phyloP scores from a whole-genome alignment of 2,888 invertebrate species.

The Drosophila nr. perissopoda region DNA sequence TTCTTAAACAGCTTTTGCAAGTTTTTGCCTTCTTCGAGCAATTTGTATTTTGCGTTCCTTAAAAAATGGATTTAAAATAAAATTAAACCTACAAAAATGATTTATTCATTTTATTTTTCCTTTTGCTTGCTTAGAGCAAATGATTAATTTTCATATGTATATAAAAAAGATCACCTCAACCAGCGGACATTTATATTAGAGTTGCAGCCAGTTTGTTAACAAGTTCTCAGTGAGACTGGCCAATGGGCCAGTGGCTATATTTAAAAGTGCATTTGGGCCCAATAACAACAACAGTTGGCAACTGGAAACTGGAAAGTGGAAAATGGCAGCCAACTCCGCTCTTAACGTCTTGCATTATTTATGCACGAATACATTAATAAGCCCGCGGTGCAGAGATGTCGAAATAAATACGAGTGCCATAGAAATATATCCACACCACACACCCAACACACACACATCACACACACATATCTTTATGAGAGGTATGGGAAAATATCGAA shows the following conservation, averaged over 20 bases:
- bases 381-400: slow-evolving; percentile 42
- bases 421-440: not conserved
- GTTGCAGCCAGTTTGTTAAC: slow-evolving; percentile 24
- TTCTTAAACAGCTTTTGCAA: not conserved
- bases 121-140: not conserved
- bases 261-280: slow-evolving; percentile 58
- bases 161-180: not conserved
- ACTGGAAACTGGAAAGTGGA: slow-evolving; percentile 1
- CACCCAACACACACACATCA: not conserved
- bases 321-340: slow-evolving; percentile 13
- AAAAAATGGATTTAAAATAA: too few species aligned
- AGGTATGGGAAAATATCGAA: slow-evolving; percentile 18
- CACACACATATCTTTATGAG: not conserved
- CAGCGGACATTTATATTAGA: slow-evolving; percentile 40
- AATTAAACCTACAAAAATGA: not conserved
- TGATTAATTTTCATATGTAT: not conserved
- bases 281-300: slow-evolving; percentile 15
- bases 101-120: not conserved
- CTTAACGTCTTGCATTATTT: slow-evolving; percentile 50
- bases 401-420: slow-evolving; percentile 36
- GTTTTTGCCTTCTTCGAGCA: too few species aligned
- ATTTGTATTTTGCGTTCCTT: too few species aligned
- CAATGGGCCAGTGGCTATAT: slow-evolving; percentile 50
- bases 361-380: slow-evolving; percentile 68
- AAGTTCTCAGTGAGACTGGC: slow-evolving; percentile 25